A percentile compares a stretch with the other conserved stretches of the same genome.
These are phyloP conservation scores for Rhopalosiphum maidis DNA, from an alignment of 1,140 invertebrate genomes.

Conservation along the genomic window DNA sequence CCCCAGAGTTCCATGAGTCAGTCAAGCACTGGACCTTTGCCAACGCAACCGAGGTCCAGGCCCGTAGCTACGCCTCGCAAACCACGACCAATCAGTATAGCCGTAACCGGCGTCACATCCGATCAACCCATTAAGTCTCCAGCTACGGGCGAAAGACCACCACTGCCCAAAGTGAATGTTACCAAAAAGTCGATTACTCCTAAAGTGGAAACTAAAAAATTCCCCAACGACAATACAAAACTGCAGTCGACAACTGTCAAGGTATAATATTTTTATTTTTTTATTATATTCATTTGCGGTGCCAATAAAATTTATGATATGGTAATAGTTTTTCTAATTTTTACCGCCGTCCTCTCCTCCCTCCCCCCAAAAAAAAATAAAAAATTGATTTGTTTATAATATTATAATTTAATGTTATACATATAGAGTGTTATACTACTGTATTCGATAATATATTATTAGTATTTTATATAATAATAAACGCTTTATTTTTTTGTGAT, in stretches of 20 bases:
- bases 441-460: not conserved
- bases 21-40: conserved; percentile 63
- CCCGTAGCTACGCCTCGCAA: conserved; percentile 69
- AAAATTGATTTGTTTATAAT: not conserved
- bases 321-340: not conserved
- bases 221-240: conserved; percentile 1
- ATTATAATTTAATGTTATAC: not conserved
- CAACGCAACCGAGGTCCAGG: conserved; percentile 58
- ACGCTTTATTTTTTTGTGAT: not conserved
- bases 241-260: not conserved
- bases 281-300: not conserved
- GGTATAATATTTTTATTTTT: not conserved
- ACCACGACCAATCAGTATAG: conserved; percentile 83
- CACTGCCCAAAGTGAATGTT: conserved; percentile 59
- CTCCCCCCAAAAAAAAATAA: not conserved
- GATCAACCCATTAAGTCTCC: conserved; percentile 44
- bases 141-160: conserved; percentile 55
- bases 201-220: conserved; percentile 48
- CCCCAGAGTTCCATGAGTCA: conserved; percentile 82
- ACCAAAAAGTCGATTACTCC: conserved; percentile 59
- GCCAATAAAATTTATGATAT: not conserved
- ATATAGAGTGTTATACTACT: not conserved
- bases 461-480: not conserved
- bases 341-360: too few species aligned
- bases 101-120: conserved; percentile 78